A percentile compares a stretch with the other conserved stretches of the same genome.
phyloP scores from a whole-genome alignment of 2,888 invertebrate genomes.

The Brassicogethes aeneus region DNA sequence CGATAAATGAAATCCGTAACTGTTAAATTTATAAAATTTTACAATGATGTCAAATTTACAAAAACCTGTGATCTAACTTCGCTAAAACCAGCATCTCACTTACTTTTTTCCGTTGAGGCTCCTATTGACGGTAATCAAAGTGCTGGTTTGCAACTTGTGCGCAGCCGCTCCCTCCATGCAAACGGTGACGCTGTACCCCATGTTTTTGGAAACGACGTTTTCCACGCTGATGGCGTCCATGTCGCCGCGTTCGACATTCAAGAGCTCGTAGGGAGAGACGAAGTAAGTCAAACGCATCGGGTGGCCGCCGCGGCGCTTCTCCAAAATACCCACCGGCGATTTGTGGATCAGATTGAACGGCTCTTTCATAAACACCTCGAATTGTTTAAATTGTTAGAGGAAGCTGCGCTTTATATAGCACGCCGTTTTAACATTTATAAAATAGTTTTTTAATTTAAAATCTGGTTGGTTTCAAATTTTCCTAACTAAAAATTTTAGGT shows the following conservation, averaged over 20 bases:
- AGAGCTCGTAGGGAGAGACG: slow-evolving; percentile 84
- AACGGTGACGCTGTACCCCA: slow-evolving; percentile 83
- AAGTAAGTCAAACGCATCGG: slow-evolving; percentile 93
- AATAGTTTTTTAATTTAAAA: too few species aligned
- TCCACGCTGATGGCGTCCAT: slow-evolving; percentile 69
- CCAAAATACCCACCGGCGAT: slow-evolving; percentile 80
- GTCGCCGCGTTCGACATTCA: slow-evolving; percentile 66
- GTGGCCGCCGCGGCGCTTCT: slow-evolving; percentile 78
- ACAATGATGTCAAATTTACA: too few species aligned
- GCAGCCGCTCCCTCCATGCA: slow-evolving; percentile 81
- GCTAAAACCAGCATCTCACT: slow-evolving; percentile 19
- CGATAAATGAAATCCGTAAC: too few species aligned
- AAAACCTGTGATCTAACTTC: too few species aligned
- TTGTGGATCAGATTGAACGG: slow-evolving; percentile 71
- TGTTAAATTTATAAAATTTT: too few species aligned
- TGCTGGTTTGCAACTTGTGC: slow-evolving; percentile 71
- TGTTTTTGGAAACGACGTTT: slow-evolving; percentile 54
- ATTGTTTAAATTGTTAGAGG: too few species aligned
- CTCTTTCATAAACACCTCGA: slow-evolving; percentile 58
- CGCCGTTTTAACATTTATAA: too few species aligned
- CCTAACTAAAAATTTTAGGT: too few species aligned
- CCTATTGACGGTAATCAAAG: slow-evolving; percentile 60
- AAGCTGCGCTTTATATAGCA: too few species aligned
- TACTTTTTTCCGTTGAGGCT: slow-evolving; percentile 68
- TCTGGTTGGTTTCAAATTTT: too few species aligned